Conservation (phyloP, 2,888 invertebrate genomes). For the Kryphioiulus occultus region DNA sequence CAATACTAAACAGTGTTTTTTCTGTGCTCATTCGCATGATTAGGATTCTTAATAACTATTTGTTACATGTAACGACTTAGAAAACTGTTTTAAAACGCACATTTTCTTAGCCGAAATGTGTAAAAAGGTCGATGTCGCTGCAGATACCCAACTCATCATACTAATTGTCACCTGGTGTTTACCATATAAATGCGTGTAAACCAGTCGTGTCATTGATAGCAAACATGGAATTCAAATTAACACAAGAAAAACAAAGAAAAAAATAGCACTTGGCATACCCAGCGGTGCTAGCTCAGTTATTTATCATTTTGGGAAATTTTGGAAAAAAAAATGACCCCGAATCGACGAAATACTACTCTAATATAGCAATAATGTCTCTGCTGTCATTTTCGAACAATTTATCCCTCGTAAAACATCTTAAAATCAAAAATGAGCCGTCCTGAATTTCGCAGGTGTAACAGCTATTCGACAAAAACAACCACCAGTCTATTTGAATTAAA, state of each 20-base stretch:
- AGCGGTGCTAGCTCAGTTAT: background rate
- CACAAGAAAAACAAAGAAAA: background rate
- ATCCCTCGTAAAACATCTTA: background rate
- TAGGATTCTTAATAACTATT: no score
- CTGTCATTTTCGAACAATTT: background rate
- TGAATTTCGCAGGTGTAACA: background rate
- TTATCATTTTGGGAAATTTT: background rate
- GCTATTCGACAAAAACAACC: background rate
- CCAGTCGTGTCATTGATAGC: background rate
- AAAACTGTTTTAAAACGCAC: background rate
- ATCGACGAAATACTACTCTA: background rate
- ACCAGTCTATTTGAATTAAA: background rate
- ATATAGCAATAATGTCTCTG: background rate
- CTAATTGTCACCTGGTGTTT: background rate
- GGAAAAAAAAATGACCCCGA: background rate
- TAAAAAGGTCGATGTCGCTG: slow-evolving; percentile 7
- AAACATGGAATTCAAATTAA: background rate
- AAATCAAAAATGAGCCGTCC: background rate
- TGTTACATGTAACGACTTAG: no score
- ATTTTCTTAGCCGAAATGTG: background rate
- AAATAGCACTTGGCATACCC: background rate
- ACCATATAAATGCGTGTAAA: background rate
- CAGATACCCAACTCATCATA: background rate
- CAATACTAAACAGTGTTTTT: no score
- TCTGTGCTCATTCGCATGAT: no score